Evolutionary conservation across 2,888 invertebrate species (phyloP).

Genomic region (Caenorhabditis angaria): DNA sequence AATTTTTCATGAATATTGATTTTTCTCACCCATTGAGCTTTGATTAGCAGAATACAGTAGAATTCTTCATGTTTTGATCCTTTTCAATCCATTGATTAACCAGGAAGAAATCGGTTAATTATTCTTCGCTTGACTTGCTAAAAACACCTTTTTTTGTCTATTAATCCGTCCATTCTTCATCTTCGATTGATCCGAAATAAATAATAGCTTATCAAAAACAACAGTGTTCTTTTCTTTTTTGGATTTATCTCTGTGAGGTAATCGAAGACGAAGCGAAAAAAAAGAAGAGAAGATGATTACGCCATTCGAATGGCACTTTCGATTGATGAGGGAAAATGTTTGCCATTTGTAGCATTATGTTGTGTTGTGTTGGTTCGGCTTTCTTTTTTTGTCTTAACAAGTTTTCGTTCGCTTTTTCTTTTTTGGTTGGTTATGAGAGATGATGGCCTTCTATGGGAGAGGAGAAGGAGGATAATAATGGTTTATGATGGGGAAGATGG

Average conservation of each 20-base stretch:
- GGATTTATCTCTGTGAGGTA: constrained; percentile 25
- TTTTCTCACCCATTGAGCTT: no score
- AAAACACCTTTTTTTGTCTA: no score
- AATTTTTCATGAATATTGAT: no score
- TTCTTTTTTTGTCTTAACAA: constrained; percentile 1
- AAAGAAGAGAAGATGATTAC: constrained; percentile 24
- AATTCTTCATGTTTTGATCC: no score
- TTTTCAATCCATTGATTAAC: no score
- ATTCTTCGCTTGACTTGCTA: no score
- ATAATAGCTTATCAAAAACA: background rate
- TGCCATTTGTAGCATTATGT: constrained; percentile 31
- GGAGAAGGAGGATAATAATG: background rate
- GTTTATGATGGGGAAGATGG: background rate
- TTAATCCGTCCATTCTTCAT: no score
- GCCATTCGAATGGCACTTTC: constrained; percentile 18
- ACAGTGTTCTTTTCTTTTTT: constrained; percentile 8
- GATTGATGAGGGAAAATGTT: constrained; percentile 19
- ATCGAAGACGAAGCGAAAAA: constrained; percentile 6
- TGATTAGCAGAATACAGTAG: no score
- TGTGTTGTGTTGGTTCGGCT: no score
- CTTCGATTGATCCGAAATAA: background rate
- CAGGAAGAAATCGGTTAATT: no score
- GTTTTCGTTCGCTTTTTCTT: background rate
- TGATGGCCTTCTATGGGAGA: background rate
- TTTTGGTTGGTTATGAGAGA: background rate